phyloP scores from a whole-genome alignment of 2,888 invertebrate species.

The Eudasyphora cyanicolor region DNA sequence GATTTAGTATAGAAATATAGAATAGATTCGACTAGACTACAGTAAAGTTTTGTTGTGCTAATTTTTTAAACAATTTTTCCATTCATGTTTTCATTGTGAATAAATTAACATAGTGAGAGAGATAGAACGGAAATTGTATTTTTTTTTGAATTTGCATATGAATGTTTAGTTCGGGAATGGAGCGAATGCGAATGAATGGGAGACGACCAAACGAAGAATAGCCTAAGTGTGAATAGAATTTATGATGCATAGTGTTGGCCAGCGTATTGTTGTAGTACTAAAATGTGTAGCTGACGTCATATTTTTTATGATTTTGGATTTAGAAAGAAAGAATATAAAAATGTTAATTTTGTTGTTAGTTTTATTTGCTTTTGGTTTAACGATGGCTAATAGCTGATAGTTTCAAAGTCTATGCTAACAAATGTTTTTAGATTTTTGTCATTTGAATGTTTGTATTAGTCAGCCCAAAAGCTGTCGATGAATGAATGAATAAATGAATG shows the following conservation, averaged over 20 bases:
- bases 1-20: constrained; percentile 19
- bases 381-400: background rate
- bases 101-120: too few species aligned
- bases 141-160: constrained; percentile 13
- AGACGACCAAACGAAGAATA: too few species aligned
- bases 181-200: background rate
- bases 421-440: background rate
- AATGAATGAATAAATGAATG: too few species aligned
- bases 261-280: background rate
- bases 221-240: constrained; percentile 4
- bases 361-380: background rate
- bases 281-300: constrained; percentile 13
- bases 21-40: background rate
- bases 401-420: background rate
- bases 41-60: background rate
- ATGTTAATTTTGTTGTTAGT: background rate
- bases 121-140: constrained; percentile 11
- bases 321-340: background rate
- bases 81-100: background rate
- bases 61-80: background rate
- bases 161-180: background rate
- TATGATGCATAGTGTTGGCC: background rate
- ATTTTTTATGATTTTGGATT: background rate
- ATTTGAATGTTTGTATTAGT: too few species aligned
- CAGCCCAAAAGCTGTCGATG: too few species aligned